Evolutionary conservation across 2,113 vertebrate species (phyloP), one percentile per base, ranked within the genome.

Genomic region (Notechis scutatus): DNA sequence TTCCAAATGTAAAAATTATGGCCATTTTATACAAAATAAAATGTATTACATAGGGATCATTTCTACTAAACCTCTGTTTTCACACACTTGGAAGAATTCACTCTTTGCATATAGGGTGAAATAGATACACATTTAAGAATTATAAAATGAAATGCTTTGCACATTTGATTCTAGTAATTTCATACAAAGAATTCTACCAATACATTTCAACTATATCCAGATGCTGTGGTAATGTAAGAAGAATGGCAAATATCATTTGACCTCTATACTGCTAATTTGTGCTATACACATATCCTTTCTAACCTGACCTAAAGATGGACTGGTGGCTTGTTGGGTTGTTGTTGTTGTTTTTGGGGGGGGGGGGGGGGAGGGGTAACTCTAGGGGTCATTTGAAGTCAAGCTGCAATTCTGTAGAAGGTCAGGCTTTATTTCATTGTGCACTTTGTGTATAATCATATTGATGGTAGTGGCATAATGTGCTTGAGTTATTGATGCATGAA

Each of bases 401-500:
- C 5, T 50, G 85, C 92, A 90, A 91, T 81, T 91, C 89, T 85
- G 8, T 1, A 92, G 95, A 52, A 93, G 88, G 94, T 89, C 94
- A 90, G 81, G 90, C 3, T 92, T 90, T 92, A 39, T 94, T 92
- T 91, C 92, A 61, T 92, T 55, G 10, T 47, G 88, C 29, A 14
- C 94, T 87, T 88, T 81, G 87, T 39, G 92, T 90, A 42, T 86
- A 90, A 94, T 93, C 93, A 88, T 90, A 29, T 39, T 45, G 85
- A 55, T 69, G 92, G 95, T 94, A 94, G 94, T 85, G 4, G 59
- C 0, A 93, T 89, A 96, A 89, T 85, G 3, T 94, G 26, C 91
- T 85, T 81, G 94, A 92, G 4, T 95, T 93, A 90, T 81, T 94
- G 95, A 96, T 86, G 96, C 55, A 93, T 86, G 4, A 64, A 59